Evolutionary conservation across 2,797 vertebrate species (phyloP), one percentile per base, ranked within the genome.

Genomic region (Bovichtus variegatus): DNA sequence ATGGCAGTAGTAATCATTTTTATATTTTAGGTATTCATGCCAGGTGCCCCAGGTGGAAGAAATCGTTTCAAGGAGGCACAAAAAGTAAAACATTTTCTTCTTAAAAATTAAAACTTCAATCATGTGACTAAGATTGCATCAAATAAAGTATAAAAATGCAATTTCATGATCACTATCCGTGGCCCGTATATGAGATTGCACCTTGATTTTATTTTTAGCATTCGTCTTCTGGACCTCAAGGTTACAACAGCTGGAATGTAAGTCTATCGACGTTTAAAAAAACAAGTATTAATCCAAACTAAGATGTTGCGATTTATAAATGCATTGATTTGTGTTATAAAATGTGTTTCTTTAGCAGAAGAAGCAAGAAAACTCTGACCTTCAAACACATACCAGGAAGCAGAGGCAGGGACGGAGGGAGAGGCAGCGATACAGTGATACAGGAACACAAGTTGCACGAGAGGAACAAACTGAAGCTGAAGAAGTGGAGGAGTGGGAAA

Each of bases 21-120:
- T 25, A n/a, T 60, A 43, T 89, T 91, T 23, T 70, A 95, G 95
- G 89, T 47, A 2, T 90, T 87, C 76, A 92, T 95, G 93, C 94
- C 95, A 71, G 95, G 94, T 29, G 80, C 81, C 7, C 82, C 82
- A 5, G 92, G 91, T 80, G 86, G 91, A 84, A 90, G 81, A 82
- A 76, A 81, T 68, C 74, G 10, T 3, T 86, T 88, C 79, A 87
- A 82, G n/a, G 67, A 81, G 23, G 67, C 76, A 66, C 60, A 83
- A 72, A 88, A 93, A 82, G 94, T 95, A 87, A 50, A 8, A 65
- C 68, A 50, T 43, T 68, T 19, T 11, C 36, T 3, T 23, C 7
- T 76, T 72, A 53, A 63, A 72, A 47, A 50, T 54, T 34, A 1
- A 36, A n/a, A 74, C 9, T n/a, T 25, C 23, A 46, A 50, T 46